Base-by-base conservation (phyloP, 2,113 vertebrate species). In the Rhinichthys klamathensis region DNA sequence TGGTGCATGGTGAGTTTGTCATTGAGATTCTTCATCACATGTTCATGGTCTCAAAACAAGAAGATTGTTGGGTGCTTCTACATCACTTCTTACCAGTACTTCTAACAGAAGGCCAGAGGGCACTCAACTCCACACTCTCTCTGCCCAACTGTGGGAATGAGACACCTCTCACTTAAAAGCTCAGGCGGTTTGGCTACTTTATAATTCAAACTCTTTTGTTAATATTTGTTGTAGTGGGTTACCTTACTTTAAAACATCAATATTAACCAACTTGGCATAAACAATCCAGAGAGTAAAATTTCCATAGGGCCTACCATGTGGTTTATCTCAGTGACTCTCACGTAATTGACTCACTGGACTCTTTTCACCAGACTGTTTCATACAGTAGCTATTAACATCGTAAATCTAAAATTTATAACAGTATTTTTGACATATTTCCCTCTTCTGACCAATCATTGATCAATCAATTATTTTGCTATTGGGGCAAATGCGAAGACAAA, bases 151-250 rank as follows among this genome's bases (percentile, higher is more conserved):
- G 58, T 61, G 15, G 58, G 58, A 80, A 63, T 21, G 12, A 38
- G 60, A 10, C 13, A 18, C 15, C 58, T 63, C 23, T 63, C 38
- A 63, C 58, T 41, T 44, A 63, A 63, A 80, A 58, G 23, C 56
- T 61, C 77, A 61, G 56, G 32, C 15, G n/a, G 58, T 60, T 80
- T 80, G 27, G 13, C 63, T 61, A 41, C n/a, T 80, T 63, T 80
- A 44, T 23, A 44, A 49, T 81, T 67, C 38, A 81, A 30, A 2
- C 16, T 51, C n/a, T 30, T 75, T 51, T 65, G 15, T 51, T 15
- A 49, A 25, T 75, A 35, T 4, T 35, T 38, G 8, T 41, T 41
- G 8, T 41, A 38, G 38, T 7, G 38, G 38, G 38, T 74, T 73
- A 7, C 21, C 67, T 41, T 32, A 32, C 63, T 4, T 65, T 49